Evolutionary conservation across 1,140 invertebrate species (phyloP), one percentile per base, ranked within the genome.

Genomic region (Subanguina moxae): DNA sequence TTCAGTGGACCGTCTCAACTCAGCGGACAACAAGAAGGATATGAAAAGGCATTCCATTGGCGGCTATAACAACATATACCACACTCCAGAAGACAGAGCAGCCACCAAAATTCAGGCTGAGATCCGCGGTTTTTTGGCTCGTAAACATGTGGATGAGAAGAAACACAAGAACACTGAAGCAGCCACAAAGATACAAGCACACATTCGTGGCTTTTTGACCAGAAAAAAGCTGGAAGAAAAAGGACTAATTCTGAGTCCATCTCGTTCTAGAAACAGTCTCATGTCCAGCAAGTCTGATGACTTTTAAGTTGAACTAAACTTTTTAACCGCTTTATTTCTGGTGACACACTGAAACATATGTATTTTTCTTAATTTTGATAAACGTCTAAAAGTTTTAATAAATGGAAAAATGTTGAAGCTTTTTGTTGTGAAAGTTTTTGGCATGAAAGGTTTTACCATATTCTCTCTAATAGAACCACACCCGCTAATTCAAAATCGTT

Each of bases 101-200:
- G 79, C 79, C 0, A 81, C 70, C 0, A 82, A 80, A 48, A 81
- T 81, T 38, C 79, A 81, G 62, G 68, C 78, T 1, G 78, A 81
- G 63, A 81, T 81, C 62, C 68, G 79, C 19, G 79, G 79, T n/a
- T 81, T 74, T 59, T 61, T 81, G 15, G 62, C 79, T 57, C 59
- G 79, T 21, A 80, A 76, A 57, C 75, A 80, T 23, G 68, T 78
- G 1, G 75, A 75, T 19, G 68, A 69, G n/a, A 67, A 82, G 58
- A 80, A 80, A 56, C 66, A 73, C 64, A 59, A 82, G 42, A 80
- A 76, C 46, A 61, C 45, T 11, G 64, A 75, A n/a, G 79, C 79
- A 3, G 79, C 79, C 0, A 82, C 80, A 19, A 80, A 80, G 56
- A 82, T 80, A 57, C 79, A 80, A 27, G 75, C 80, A 17, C 78